phyloP scores from a whole-genome alignment of 2,888 invertebrate genomes.

The Colletes collaris region DNA sequence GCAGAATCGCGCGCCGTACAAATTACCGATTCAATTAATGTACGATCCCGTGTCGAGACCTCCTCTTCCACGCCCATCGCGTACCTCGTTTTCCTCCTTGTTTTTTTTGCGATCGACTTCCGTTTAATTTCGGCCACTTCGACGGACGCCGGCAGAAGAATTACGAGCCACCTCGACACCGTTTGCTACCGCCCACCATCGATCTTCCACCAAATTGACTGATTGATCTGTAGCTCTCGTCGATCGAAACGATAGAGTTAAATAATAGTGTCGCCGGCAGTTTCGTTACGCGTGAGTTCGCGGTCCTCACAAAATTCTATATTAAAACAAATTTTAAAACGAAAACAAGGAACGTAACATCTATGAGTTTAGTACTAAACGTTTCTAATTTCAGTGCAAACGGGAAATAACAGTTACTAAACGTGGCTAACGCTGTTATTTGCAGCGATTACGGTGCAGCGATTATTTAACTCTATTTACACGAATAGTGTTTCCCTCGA shows the following conservation, averaged over 20 bases:
- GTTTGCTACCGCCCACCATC: constrained; percentile 22
- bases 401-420: too few species aligned
- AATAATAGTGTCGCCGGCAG: constrained; percentile 16
- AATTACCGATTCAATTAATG: constrained; percentile 60
- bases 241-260: constrained; percentile 21
- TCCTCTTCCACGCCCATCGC: constrained; percentile 24
- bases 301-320: too few species aligned
- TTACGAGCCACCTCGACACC: constrained; percentile 39
- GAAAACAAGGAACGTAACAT: too few species aligned
- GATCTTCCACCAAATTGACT: constrained; percentile 44
- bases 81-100: neutral
- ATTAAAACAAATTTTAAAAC: too few species aligned
- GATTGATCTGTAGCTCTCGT: constrained; percentile 32
- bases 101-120: constrained; percentile 23
- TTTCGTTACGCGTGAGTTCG: neutral
- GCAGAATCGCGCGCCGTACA: constrained; percentile 32
- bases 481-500: neutral
- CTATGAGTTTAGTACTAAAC: too few species aligned
- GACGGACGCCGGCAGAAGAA: constrained; percentile 23
- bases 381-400: too few species aligned
- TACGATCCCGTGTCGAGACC: constrained; percentile 24
- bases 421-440: too few species aligned
- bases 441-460: neutral
- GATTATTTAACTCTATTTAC: neutral
- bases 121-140: constrained; percentile 50